Base-by-base conservation (phyloP, 1,140 invertebrate species). In the Aphis craccivora region DNA sequence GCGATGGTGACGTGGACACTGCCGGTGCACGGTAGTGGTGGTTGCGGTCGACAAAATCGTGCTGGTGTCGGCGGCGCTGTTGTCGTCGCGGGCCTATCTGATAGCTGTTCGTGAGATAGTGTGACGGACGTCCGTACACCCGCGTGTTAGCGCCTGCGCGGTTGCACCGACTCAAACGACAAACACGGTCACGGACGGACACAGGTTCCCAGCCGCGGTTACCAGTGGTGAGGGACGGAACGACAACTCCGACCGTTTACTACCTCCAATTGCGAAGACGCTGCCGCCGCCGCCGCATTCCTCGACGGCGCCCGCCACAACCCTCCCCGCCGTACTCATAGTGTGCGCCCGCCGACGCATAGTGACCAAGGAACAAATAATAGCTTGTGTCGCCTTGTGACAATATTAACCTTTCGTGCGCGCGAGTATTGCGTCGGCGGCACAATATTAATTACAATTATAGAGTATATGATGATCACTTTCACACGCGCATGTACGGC, bases 1-100 rank as follows among this genome's bases (percentile, higher is more conserved):
- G 45, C 45, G 86, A 48, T 87, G 86, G 45, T 87, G 86, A 87
- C 86, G 86, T 87, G 86, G 86, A 87, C 43, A 48, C 25, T 87
- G 30, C 86, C 45, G 86, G 45, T n/a, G 3, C 30, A 8, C 43
- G 30, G 86, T 48, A 22, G n/a, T 87, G 45, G 30, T 48, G 84
- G 84, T 45, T 14, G 25, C 30, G 43, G 30, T 30, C 11, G 84
- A 18, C 22, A 11, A 18, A 45, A 30, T 45, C 40, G 84, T 87
- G 86, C 25, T 87, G 25, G 30, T 87, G 45, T 45, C 25, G 83
- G 40, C 30, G 30, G 84, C 48, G 86, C n/a, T 22, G 86, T 51
- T 30, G 40, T n/a, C 30, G 30, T 83, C 35, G 81, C 48, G 18
- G 48, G 37, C 20, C 81, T 35, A 37, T 22, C 81, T 83, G 81